Evolutionary conservation across 2,888 invertebrate species (phyloP).

Genomic region (Caenorhabditis japonica): DNA sequence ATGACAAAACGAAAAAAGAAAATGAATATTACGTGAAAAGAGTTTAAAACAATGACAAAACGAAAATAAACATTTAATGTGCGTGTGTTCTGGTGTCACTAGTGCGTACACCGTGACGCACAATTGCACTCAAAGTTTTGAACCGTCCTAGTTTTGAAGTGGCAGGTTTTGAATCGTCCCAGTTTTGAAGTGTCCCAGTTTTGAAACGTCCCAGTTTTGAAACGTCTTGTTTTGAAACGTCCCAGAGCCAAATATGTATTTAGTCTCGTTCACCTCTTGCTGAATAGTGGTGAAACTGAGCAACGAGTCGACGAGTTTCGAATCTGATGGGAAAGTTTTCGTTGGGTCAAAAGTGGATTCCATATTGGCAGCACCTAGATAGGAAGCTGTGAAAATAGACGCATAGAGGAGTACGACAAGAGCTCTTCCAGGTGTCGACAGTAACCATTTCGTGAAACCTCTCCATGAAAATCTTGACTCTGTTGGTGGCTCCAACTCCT

Average conservation of each 20-base stretch:
- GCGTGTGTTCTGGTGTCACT: no score
- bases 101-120: no score
- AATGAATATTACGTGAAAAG: no score
- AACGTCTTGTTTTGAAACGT: no score
- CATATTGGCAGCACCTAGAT: slow-evolving; percentile 62
- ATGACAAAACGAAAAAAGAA: no score
- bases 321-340: slow-evolving; percentile 73
- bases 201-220: no score
- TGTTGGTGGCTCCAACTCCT: neutral
- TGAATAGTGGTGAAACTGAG: slow-evolving; percentile 62
- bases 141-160: no score
- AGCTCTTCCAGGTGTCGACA: slow-evolving; percentile 58
- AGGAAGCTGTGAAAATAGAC: slow-evolving; percentile 55
- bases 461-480: slow-evolving; percentile 26
- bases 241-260: no score
- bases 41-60: neutral
- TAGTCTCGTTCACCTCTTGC: slow-evolving; percentile 61
- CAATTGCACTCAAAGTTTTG: no score
- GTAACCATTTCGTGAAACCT: slow-evolving; percentile 33
- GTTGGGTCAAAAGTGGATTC: slow-evolving; percentile 71
- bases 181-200: no score
- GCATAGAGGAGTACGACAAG: slow-evolving; percentile 57
- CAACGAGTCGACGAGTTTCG: slow-evolving; percentile 63
- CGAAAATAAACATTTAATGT: no score
- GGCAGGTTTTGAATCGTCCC: no score